Conservation (phyloP, 1,140 invertebrate species). For the Nasonia vitripennis region DNA sequence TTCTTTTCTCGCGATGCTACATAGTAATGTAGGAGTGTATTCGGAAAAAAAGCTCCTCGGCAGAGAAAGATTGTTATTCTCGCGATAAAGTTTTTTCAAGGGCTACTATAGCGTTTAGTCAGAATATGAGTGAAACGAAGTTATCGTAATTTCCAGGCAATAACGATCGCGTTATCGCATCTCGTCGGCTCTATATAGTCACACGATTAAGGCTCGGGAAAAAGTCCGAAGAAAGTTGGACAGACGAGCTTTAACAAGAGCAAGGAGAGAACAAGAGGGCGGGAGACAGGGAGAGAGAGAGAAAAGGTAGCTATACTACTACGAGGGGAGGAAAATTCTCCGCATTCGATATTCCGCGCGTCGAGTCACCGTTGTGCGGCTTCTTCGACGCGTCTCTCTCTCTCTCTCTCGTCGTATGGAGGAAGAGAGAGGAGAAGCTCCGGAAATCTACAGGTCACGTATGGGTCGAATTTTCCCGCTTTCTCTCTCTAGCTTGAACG, state of each 20-base stretch:
- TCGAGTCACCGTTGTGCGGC: background rate
- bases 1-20: no score
- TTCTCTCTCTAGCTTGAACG: background rate
- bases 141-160: background rate
- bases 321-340: background rate
- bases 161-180: background rate
- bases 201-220: background rate
- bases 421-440: background rate
- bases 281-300: background rate
- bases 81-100: background rate
- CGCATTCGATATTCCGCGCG: constrained; percentile 35
- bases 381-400: background rate
- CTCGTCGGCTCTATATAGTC: background rate
- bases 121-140: background rate
- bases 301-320: background rate
- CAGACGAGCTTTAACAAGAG: background rate
- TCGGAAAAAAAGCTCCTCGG: background rate
- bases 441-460: constrained; percentile 31
- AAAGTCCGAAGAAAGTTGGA: background rate
- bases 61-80: background rate
- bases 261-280: background rate
- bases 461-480: constrained; percentile 35
- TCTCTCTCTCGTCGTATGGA: no score
- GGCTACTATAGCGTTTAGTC: background rate
- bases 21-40: no score